A percentile compares a stretch with the other conserved stretches of the same genome.
Conservation (phyloP, 2,888 invertebrate genomes). For the Omphaloscelis lunosa region DNA sequence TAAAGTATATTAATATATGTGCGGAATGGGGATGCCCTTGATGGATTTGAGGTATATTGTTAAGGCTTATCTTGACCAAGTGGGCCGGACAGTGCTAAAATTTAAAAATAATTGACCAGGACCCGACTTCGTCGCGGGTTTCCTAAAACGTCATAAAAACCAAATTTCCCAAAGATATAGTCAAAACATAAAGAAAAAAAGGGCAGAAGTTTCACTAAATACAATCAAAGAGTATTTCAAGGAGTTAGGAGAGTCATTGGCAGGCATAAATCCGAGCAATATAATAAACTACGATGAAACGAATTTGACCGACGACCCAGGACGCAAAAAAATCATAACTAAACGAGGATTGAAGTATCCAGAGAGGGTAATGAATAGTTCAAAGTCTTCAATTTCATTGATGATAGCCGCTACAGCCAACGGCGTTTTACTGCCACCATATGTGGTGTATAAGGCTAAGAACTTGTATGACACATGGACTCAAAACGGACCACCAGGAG, state of each 20-base stretch:
- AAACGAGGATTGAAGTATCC: conserved; percentile 72
- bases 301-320: conserved; percentile 53
- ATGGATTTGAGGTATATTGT: conserved; percentile 50
- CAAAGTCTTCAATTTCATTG: conserved; percentile 68
- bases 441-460: conserved; percentile 79
- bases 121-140: conserved; percentile 42
- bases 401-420: conserved; percentile 76
- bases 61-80: conserved; percentile 44
- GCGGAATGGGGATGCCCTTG: conserved; percentile 61
- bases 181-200: conserved; percentile 55
- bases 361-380: conserved; percentile 71
- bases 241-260: conserved; percentile 32
- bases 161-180: conserved; percentile 30
- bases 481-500: conserved; percentile 71
- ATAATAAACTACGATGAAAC: conserved; percentile 55
- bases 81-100: too few relatives aligned
- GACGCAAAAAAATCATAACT: conserved; percentile 56
- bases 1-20: conserved; percentile 60
- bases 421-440: conserved; percentile 67
- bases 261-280: conserved; percentile 37
- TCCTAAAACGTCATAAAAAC: conserved; percentile 36
- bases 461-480: conserved; percentile 76
- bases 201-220: conserved; percentile 54
- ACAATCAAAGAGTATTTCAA: conserved; percentile 43
- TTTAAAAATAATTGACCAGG: conserved; percentile 44